phyloP scores from a whole-genome alignment of 2,888 invertebrate species.

The Eucriotettix oculatus region DNA sequence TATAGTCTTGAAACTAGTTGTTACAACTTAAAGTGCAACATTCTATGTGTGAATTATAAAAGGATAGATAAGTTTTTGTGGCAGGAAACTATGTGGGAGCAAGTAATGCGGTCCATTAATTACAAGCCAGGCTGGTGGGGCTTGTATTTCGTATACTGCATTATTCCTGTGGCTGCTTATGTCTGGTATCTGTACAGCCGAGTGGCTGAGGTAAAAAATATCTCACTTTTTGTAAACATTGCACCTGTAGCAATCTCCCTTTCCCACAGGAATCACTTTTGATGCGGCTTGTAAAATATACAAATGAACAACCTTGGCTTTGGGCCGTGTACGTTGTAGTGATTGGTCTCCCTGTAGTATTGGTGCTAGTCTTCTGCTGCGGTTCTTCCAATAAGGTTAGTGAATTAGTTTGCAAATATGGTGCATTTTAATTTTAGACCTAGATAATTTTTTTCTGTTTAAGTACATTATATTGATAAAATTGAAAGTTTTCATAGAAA shows the following conservation, averaged over 20 bases:
- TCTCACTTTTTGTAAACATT: not conserved
- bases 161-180: slow-evolving; percentile 52
- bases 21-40: too few relatives aligned
- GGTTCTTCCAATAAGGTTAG: slow-evolving; percentile 22
- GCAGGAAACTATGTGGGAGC: slow-evolving; percentile 54
- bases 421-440: too few relatives aligned
- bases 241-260: not conserved
- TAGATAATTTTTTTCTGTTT: too few relatives aligned
- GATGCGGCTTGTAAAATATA: slow-evolving; percentile 55
- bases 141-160: slow-evolving; percentile 58
- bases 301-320: slow-evolving; percentile 77
- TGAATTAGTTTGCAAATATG: not conserved
- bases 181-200: slow-evolving; percentile 47
- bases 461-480: too few relatives aligned
- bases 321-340: slow-evolving; percentile 73
- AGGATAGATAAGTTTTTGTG: too few relatives aligned
- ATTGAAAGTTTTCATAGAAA: too few relatives aligned
- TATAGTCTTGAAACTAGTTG: too few relatives aligned
- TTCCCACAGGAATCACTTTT: slow-evolving; percentile 55
- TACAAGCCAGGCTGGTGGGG: slow-evolving; percentile 70
- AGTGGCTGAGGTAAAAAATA: slow-evolving; percentile 43
- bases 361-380: slow-evolving; percentile 70
- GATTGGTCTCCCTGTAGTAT: slow-evolving; percentile 59
- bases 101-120: slow-evolving; percentile 53
- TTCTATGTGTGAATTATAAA: too few relatives aligned